phyloP scores from a whole-genome alignment of 2,113 vertebrate genomes.

The Microtus ochrogaster region DNA sequence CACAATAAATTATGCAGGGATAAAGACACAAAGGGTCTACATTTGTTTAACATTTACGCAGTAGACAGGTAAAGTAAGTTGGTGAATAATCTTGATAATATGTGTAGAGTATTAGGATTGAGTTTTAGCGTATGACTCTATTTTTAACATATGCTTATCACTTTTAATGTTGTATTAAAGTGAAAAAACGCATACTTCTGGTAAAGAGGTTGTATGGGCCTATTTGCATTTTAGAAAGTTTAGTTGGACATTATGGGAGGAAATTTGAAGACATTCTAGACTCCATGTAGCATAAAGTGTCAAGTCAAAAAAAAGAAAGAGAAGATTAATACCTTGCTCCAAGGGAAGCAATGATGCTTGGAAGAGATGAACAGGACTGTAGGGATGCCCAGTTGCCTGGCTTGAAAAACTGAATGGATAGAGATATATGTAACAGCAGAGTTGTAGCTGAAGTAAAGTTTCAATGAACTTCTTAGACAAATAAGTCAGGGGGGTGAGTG shows the following conservation, averaged over 20 bases:
- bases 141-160: background rate
- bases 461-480: background rate
- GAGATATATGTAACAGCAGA: background rate
- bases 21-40: background rate
- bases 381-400: no score
- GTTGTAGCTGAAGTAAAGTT: background rate
- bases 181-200: background rate
- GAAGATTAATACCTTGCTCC: background rate
- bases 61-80: background rate
- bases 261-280: background rate
- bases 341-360: background rate
- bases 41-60: background rate
- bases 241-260: background rate
- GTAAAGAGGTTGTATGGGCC: background rate
- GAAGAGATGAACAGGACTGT: background rate
- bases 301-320: background rate
- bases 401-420: background rate
- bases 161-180: background rate
- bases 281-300: background rate
- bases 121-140: background rate
- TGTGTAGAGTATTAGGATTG: background rate
- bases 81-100: background rate
- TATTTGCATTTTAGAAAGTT: slow-evolving; percentile 1
- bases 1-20: background rate
- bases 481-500: background rate